phyloP scores from a whole-genome alignment of 2,797 vertebrate species.

The Pseudomugil gertrudae region DNA sequence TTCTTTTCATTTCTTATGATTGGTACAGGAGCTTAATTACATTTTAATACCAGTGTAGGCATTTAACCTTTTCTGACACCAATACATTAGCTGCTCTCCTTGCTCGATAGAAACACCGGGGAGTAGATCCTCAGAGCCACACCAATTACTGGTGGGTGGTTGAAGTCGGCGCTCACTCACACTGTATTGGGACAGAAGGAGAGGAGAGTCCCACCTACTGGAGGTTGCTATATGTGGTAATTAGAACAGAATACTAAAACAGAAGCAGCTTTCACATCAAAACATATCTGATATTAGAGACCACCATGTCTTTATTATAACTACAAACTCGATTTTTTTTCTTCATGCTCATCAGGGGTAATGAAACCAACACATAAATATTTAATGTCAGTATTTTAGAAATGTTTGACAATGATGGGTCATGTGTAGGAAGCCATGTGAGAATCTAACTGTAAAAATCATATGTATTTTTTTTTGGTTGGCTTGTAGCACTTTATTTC shows the following conservation, averaged over 20 bases:
- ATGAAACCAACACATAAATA: constrained; percentile 26
- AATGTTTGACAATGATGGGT: constrained; percentile 25
- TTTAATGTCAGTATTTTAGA: constrained; percentile 34
- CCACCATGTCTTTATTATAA: constrained; percentile 2
- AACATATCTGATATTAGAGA: constrained; percentile 21
- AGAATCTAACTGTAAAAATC: constrained; percentile 15
- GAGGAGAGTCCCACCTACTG: constrained; percentile 4
- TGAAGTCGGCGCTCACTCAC: constrained; percentile 32
- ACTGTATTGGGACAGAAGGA: not conserved
- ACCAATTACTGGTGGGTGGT: constrained; percentile 59
- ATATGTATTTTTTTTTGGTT: constrained; percentile 8
- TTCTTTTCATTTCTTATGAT: constrained; percentile 15
- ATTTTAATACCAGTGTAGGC: constrained; percentile 55
- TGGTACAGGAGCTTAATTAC: constrained; percentile 54
- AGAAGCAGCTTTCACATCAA: constrained; percentile 21
- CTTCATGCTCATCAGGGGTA: constrained; percentile 3
- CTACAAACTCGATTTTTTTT: constrained; percentile 5
- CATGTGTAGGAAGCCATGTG: constrained; percentile 1
- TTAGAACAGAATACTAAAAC: constrained; percentile 17
- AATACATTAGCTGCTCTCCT: constrained; percentile 61
- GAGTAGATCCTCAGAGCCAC: constrained; percentile 58
- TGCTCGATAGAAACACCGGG: constrained; percentile 45
- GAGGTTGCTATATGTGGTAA: constrained; percentile 31
- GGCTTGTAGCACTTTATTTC: constrained; percentile 47
- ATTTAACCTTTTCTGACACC: constrained; percentile 72